phyloP scores from a whole-genome alignment of 2,888 invertebrate species.

The Lepidocyrtoides sp. region DNA sequence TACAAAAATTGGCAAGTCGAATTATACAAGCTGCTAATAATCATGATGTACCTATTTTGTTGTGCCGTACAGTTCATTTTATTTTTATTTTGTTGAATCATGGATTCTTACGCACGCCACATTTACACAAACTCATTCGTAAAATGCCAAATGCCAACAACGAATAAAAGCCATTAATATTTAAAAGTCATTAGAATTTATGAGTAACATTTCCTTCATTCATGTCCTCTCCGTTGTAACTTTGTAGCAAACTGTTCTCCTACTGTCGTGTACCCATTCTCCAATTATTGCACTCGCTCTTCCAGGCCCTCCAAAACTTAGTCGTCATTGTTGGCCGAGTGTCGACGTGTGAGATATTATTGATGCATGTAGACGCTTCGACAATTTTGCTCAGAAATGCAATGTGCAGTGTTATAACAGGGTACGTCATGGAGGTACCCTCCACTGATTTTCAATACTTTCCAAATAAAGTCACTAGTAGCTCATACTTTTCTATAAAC shows the following conservation, averaged over 20 bases:
- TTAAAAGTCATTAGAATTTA: slow-evolving; percentile 63
- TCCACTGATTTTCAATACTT: not conserved
- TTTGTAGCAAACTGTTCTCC: not conserved
- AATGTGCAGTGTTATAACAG: no score
- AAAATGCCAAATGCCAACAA: not conserved
- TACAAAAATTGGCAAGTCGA: slow-evolving; percentile 48
- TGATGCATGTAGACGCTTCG: not conserved
- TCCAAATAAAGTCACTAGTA: no score
- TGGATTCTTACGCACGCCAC: not conserved
- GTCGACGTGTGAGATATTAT: not conserved
- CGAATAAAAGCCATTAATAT: slow-evolving; percentile 48
- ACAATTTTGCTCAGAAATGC: not conserved
- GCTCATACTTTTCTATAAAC: no score
- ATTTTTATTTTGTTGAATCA: no score
- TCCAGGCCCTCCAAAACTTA: no score
- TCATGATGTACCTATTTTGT: not conserved
- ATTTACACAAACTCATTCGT: not conserved
- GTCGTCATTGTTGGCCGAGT: slow-evolving; percentile 1
- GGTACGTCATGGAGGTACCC: no score
- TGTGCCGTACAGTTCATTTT: slow-evolving; percentile 9
- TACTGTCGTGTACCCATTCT: no score
- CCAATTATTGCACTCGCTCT: no score
- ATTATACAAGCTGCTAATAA: slow-evolving; percentile 38
- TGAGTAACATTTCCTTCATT: slow-evolving; percentile 53
- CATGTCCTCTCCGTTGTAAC: not conserved